Evolutionary conservation across 2,888 invertebrate genomes (phyloP).

Genomic region (Trissolcus japonicus): DNA sequence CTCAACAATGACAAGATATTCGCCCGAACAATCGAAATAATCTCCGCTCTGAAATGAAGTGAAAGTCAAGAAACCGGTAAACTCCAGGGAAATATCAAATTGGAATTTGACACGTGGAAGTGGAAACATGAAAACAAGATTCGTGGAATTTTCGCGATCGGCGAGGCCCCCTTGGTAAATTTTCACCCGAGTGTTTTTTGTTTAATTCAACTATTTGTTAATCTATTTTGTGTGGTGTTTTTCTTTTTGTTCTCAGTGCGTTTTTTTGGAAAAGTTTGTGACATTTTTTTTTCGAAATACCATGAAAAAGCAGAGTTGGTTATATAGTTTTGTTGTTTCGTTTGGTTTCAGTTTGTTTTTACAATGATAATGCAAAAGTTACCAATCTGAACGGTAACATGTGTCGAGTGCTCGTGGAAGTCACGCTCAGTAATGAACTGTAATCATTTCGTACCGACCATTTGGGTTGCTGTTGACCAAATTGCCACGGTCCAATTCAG

Average conservation of each 20-base stretch:
- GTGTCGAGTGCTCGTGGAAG: slow-evolving; percentile 40
- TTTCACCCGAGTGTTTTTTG: neutral
- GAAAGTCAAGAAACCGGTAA: slow-evolving; percentile 53
- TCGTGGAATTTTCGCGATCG: slow-evolving; percentile 36
- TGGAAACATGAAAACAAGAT: slow-evolving; percentile 40
- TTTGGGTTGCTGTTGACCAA: slow-evolving; percentile 5
- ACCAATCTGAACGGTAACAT: slow-evolving; percentile 39
- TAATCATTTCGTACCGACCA: slow-evolving; percentile 3
- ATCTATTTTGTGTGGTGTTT: neutral
- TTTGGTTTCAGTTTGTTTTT: slow-evolving; percentile 3
- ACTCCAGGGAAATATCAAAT: slow-evolving; percentile 42
- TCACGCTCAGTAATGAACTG: slow-evolving; percentile 18
- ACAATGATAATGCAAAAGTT: slow-evolving; percentile 13
- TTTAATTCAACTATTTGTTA: too few species aligned
- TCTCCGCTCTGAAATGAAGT: slow-evolving; percentile 48
- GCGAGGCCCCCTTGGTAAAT: slow-evolving; percentile 3
- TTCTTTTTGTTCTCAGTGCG: too few species aligned
- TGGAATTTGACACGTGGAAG: slow-evolving; percentile 46
- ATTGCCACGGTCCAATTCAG: slow-evolving; percentile 12
- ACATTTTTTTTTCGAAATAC: too few species aligned
- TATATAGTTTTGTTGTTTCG: too few species aligned
- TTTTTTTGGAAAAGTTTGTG: too few species aligned
- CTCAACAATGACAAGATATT: slow-evolving; percentile 4
- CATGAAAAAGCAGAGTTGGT: too few species aligned
- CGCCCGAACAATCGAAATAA: slow-evolving; percentile 22